These are phyloP conservation scores for Gymnosoma rotundatum DNA, from an alignment of 2,888 invertebrate species.

Conservation along the genomic window DNA sequence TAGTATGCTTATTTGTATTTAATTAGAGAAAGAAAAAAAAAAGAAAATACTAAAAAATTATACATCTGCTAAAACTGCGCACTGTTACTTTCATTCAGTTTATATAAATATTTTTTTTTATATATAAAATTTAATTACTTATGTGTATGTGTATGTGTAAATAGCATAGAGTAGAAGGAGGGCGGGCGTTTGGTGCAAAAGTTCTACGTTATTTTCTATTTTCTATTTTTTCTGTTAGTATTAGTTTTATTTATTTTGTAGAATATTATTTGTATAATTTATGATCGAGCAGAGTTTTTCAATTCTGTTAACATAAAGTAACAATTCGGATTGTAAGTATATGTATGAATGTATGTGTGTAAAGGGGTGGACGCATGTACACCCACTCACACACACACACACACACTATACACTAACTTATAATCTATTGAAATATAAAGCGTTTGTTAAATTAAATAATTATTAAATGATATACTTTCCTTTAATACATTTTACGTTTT, in stretches of 20 bases:
- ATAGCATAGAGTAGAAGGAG: not conserved
- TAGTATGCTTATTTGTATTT: slow-evolving; percentile 19
- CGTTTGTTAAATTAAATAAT: slow-evolving; percentile 57
- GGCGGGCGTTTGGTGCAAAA: slow-evolving; percentile 15
- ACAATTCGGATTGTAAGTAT: slow-evolving; percentile 5
- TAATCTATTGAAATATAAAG: slow-evolving; percentile 67
- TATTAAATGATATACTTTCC: slow-evolving; percentile 58
- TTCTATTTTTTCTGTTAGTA: not conserved
- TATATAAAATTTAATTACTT: slow-evolving; percentile 4
- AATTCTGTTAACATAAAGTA: not conserved
- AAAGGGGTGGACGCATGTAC: not conserved
- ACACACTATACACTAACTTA: slow-evolving; percentile 43
- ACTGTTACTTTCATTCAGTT: not conserved
- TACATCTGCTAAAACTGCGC: slow-evolving; percentile 9
- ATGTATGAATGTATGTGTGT: not conserved
- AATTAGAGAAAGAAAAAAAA: not conserved
- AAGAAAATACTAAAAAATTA: slow-evolving; percentile 9
- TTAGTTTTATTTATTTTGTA: not conserved
- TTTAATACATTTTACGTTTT: slow-evolving; percentile 45
- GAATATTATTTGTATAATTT: slow-evolving; percentile 2
- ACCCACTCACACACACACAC: not conserved
- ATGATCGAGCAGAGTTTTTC: slow-evolving; percentile 1
- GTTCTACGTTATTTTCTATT: slow-evolving; percentile 31
- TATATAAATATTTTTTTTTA: not conserved
- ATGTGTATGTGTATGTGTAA: slow-evolving; percentile 24